Percentiles rank a stretch among this genome's conserved stretches.
Evolutionary conservation across 1,140 invertebrate genomes (phyloP).

Genomic region (Camponotus vicinus): DNA sequence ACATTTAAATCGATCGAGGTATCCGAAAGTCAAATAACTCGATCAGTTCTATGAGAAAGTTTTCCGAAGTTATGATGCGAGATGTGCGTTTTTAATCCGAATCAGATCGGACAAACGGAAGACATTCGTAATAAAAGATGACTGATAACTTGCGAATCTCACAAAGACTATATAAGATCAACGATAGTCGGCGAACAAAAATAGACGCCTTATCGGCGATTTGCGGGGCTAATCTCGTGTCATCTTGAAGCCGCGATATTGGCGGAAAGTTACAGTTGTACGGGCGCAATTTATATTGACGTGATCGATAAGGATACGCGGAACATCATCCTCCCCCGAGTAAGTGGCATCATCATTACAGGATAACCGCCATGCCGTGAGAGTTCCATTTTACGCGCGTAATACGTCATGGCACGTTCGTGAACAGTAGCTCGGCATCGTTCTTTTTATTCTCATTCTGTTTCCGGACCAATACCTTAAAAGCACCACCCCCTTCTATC

Average conservation of each 20-base stretch:
- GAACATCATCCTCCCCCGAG: slow-evolving; percentile 23
- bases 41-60: slow-evolving; percentile 25
- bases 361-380: slow-evolving; percentile 20
- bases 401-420: slow-evolving; percentile 77
- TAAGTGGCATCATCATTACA: slow-evolving; percentile 62
- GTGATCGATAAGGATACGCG: slow-evolving; percentile 53
- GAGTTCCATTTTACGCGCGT: slow-evolving; percentile 79
- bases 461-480: slow-evolving; percentile 81
- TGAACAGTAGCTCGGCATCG: slow-evolving; percentile 62
- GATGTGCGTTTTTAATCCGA: slow-evolving; percentile 12
- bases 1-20: slow-evolving; percentile 29
- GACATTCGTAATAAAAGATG: slow-evolving; percentile 20
- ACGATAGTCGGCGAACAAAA: slow-evolving; percentile 1
- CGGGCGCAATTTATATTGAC: slow-evolving; percentile 59
- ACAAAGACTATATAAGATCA: neutral
- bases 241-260: neutral
- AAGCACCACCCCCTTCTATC: slow-evolving; percentile 69
- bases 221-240: slow-evolving; percentile 4
- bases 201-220: neutral
- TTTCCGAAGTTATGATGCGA: slow-evolving; percentile 4
- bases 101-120: neutral
- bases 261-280: neutral
- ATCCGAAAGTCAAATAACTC: slow-evolving; percentile 41
- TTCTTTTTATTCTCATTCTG: slow-evolving; percentile 68
- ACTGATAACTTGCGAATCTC: neutral